Base-by-base conservation (phyloP, 2,797 vertebrate genomes). In the Periophthalmus magnuspinnatus region DNA sequence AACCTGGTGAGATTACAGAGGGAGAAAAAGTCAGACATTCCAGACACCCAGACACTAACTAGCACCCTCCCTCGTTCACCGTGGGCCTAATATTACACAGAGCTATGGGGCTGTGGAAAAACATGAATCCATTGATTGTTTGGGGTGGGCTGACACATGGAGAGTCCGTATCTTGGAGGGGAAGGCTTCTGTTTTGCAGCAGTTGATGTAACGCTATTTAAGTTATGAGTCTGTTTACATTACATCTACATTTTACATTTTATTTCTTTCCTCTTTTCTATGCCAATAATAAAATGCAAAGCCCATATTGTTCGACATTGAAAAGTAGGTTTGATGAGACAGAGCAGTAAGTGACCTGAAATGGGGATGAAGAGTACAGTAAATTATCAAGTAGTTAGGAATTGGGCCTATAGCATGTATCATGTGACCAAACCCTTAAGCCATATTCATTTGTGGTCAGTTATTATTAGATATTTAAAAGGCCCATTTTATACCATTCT, bases 41-140 rank as follows among this genome's bases (percentile, higher is more conserved):
- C 89, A 88, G 81, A 85, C 80, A 71, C 82, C 70, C 59, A 4
- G 80, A 82, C 81, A 65, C 72, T 77, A 79, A 84, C 79, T 77
- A 69, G 75, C 72, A 61, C 68, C 71, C 28, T 55, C 79, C 77
- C 84, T 82, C 75, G 69, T 67, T 81, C 85, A 63, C 74, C 75
- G 77, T 45, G 1, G 36, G 66, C 80, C 74, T 84, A 86, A 84
- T 82, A 84, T 89, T 79, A 81, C 88, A 60, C 58, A 77, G 63
- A 78, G 48, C 76, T 79, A 79, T 87, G 79, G 76, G 81, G 76
- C 24, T 16, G 71, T 52, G 58, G 68, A 68, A 73, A 72, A 75
- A 79, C 83, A 88, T 88, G 81, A 91, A 89, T 84, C 69, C 32
- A 83, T 78, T 77, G 79, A 81, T 89, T 85, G 85, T 86, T 48